phyloP scores from a whole-genome alignment of 1,140 invertebrate species.

The Planococcus citri region DNA sequence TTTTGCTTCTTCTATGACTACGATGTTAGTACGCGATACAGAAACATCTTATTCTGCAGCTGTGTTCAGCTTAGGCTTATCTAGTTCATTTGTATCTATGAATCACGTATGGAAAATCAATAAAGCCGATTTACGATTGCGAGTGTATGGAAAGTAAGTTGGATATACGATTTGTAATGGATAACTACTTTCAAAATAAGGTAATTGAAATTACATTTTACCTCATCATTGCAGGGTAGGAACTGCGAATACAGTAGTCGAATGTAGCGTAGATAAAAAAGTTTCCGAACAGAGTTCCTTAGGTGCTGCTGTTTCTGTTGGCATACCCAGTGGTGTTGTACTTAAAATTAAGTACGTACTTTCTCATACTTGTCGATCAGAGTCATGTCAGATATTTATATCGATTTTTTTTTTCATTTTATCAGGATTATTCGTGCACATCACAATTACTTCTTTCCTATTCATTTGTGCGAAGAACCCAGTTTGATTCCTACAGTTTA shows the following conservation, averaged over 20 bases:
- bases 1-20: constrained; percentile 58
- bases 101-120: constrained; percentile 52
- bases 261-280: constrained; percentile 87
- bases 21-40: constrained; percentile 61
- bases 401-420: constrained; percentile 25
- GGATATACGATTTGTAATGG: constrained; percentile 25
- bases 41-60: constrained; percentile 48
- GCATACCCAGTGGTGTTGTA: constrained; percentile 72
- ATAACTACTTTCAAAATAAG: constrained; percentile 26
- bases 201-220: constrained; percentile 29
- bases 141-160: constrained; percentile 61
- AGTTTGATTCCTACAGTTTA: constrained; percentile 83
- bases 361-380: too few species aligned
- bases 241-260: constrained; percentile 69
- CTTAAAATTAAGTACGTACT: constrained; percentile 68
- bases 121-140: constrained; percentile 60
- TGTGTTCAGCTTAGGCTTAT: constrained; percentile 64
- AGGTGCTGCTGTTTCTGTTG: constrained; percentile 68
- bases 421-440: constrained; percentile 67
- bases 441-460: constrained; percentile 79
- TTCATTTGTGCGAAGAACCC: constrained; percentile 81
- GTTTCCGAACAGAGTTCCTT: constrained; percentile 80
- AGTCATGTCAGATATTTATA: neutral
- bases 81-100: constrained; percentile 52
- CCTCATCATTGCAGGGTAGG: constrained; percentile 47